These are phyloP conservation scores for Myiotriccus ornatus DNA, from an alignment of 2,797 vertebrate genomes.

Conservation along the genomic window DNA sequence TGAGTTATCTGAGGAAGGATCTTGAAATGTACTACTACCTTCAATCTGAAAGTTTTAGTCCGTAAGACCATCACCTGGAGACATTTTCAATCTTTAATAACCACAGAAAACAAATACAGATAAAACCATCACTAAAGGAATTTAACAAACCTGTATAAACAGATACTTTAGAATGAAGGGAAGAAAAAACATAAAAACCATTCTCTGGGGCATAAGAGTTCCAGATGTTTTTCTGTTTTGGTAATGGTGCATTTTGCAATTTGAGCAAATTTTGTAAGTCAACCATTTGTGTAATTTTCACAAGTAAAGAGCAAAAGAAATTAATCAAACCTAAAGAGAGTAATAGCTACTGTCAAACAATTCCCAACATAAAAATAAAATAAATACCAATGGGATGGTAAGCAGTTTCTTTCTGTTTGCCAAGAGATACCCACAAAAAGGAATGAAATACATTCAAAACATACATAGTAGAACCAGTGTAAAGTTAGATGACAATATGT, in stretches of 20 bases:
- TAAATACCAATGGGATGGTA: not conserved
- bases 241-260: not conserved
- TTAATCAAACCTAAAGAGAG: not conserved
- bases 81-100: not conserved
- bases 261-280: not conserved
- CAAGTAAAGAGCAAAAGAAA: not conserved
- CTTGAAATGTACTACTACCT: not conserved
- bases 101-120: not conserved
- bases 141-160: not conserved
- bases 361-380: not conserved
- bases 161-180: not conserved
- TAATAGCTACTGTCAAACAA: not conserved
- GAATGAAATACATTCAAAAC: not conserved
- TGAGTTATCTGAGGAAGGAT: not conserved
- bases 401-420: not conserved
- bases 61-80: accelerated
- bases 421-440: not conserved
- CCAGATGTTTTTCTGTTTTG: not conserved
- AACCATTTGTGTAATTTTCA: not conserved
- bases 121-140: not conserved
- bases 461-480: not conserved
- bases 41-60: not conserved
- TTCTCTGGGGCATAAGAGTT: not conserved
- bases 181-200: not conserved
- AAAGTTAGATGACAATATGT: not conserved